Base-by-base conservation (phyloP, 1,140 invertebrate species). In the Atopsyche davidsoni region DNA sequence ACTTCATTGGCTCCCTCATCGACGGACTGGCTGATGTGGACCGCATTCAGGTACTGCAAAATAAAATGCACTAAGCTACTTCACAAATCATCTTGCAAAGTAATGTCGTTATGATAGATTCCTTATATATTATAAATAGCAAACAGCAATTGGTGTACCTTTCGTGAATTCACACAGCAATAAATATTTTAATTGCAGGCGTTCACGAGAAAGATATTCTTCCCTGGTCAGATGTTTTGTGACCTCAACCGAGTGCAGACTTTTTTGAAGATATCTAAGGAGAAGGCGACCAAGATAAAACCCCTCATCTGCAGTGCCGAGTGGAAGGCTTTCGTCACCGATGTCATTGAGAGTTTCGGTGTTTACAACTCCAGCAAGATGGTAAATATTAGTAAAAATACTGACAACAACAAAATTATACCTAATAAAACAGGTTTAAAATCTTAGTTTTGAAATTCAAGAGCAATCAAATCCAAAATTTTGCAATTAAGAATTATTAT, bases 341-440 rank as follows among this genome's bases (percentile, higher is more conserved):
- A 79, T 34, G 53, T 78, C n/a, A 70, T 77, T 14, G 46, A 64
- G 4, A 64, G 62, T n/a, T 75, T 79, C 46, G 75, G 76, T 10
- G 65, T 79, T 2, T 65, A 69, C 4, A 68, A 73, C 19, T 75
- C 77, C 31, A 69, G 62, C 22, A 58, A 61, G 38, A 75, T 73
- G 47, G 76, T 79, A 60, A 69, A 75, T 64, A 46, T 40, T n/a
- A n/a, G n/a, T n/a, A n/a, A n/a, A n/a, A n/a, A n/a, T n/a, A n/a
- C n/a, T n/a, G n/a, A n/a, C n/a, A n/a, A n/a, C n/a, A n/a, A n/a
- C n/a, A n/a, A n/a, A n/a, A n/a, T n/a, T n/a, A n/a, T n/a, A n/a
- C n/a, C n/a, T n/a, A n/a, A n/a, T n/a, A n/a, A n/a, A n/a, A n/a
- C n/a, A n/a, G n/a, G n/a, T n/a, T n/a, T n/a, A n/a, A n/a, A n/a